Conservation (phyloP, 2,797 vertebrate species). For the Potorous gilbertii region DNA sequence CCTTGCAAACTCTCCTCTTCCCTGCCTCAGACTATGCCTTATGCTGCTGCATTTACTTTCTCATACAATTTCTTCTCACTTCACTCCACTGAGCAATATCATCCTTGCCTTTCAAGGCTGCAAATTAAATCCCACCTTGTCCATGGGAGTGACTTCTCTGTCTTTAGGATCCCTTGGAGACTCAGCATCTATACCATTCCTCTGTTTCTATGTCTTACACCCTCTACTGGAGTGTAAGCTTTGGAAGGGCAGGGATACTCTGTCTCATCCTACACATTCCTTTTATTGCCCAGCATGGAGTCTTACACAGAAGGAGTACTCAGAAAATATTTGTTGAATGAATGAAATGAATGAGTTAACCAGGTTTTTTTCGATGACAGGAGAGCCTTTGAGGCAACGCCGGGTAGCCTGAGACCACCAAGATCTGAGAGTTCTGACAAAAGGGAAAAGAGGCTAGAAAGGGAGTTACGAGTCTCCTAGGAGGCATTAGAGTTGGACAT, state of each 20-base stretch:
- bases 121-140: not conserved
- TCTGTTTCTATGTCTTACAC: not conserved
- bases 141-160: not conserved
- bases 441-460: no score
- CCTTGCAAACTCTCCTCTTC: not conserved
- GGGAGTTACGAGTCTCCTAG: no score
- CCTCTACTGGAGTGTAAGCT: not conserved
- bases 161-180: not conserved
- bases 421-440: no score
- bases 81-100: not conserved
- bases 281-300: no score
- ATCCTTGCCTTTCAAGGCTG: not conserved
- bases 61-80: not conserved
- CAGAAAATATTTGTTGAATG: no score
- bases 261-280: not conserved
- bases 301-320: no score
- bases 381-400: no score
- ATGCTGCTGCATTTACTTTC: not conserved
- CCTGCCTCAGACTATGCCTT: not conserved
- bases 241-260: not conserved
- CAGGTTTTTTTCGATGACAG: no score
- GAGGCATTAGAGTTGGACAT: no score
- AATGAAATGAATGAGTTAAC: no score
- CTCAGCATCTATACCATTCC: not conserved
- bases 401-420: no score